These are phyloP conservation scores for Conger conger DNA, from an alignment of 2,113 vertebrate genomes.

Conservation along the genomic window DNA sequence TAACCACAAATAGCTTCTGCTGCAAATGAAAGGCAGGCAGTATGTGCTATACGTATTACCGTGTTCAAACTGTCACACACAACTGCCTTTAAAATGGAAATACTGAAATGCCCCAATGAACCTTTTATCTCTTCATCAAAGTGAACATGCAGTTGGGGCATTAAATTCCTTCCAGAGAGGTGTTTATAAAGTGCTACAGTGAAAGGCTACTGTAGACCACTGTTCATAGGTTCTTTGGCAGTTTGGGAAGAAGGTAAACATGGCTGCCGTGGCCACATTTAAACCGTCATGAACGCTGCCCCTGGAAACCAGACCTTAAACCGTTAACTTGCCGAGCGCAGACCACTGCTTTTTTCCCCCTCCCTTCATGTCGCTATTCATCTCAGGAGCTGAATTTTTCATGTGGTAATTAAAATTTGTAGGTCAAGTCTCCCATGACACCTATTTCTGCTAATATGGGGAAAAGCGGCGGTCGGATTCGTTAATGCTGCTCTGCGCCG, in stretches of 20 bases:
- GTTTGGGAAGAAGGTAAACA: not conserved
- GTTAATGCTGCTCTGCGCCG: slow-evolving; percentile 75
- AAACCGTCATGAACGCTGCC: not conserved
- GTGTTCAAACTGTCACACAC: not conserved
- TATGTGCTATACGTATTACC: not conserved
- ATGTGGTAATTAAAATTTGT: slow-evolving; percentile 97
- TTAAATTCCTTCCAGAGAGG: not conserved
- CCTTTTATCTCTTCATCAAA: slow-evolving; percentile 57
- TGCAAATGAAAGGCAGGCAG: not conserved
- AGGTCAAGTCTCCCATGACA: slow-evolving; percentile 92
- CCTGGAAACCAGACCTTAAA: slow-evolving; percentile 52
- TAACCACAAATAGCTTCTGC: not conserved
- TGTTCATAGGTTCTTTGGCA: not conserved
- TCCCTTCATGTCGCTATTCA: slow-evolving; percentile 70
- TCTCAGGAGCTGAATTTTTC: slow-evolving; percentile 87
- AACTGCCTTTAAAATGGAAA: not conserved
- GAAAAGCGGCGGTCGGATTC: slow-evolving; percentile 71
- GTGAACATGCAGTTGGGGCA: slow-evolving; percentile 29
- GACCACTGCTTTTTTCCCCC: slow-evolving; percentile 60
- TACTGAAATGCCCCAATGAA: slow-evolving; percentile 33
- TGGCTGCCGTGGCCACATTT: not conserved
- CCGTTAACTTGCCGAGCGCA: slow-evolving; percentile 63
- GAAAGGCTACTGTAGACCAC: not conserved
- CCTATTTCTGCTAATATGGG: slow-evolving; percentile 79
- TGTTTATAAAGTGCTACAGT: not conserved